A percentile compares a stretch with the other conserved stretches of the same genome.
Evolutionary conservation across 2,113 vertebrate genomes (phyloP).

Genomic region (Coturnix japonica): DNA sequence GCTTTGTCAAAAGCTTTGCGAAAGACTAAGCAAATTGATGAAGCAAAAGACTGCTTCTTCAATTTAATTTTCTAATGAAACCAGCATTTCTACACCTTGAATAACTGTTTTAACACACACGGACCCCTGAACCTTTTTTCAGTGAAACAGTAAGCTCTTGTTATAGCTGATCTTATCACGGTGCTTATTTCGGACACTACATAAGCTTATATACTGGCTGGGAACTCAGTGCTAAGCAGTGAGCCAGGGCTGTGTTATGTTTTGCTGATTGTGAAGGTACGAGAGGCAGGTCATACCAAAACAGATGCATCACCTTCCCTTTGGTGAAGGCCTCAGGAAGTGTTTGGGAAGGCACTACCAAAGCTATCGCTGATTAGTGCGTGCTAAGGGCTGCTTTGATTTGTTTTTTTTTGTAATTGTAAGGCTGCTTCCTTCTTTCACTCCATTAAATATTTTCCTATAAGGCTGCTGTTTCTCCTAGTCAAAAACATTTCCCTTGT

Average conservation of each 20-base stretch:
- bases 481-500: not conserved
- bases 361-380: not conserved
- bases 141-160: not conserved
- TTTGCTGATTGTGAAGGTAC: not conserved
- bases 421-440: not conserved
- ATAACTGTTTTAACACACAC: not conserved
- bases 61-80: not conserved
- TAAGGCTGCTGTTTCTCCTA: not conserved
- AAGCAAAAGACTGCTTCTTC: not conserved
- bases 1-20: not conserved
- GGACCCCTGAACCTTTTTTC: not conserved
- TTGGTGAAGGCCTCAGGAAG: not conserved
- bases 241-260: not conserved
- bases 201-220: not conserved
- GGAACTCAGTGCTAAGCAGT: not conserved
- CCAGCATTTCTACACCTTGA: not conserved
- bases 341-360: not conserved
- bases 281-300: not conserved
- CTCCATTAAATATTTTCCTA: slow-evolving; percentile 26
- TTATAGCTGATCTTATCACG: not conserved
- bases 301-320: not conserved
- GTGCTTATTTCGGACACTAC: not conserved
- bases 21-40: no score
- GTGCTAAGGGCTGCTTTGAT: not conserved
- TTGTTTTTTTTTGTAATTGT: not conserved